These are phyloP conservation scores for Brachypalpus laphriformis DNA, from an alignment of 2,888 invertebrate species.

Conservation along the genomic window DNA sequence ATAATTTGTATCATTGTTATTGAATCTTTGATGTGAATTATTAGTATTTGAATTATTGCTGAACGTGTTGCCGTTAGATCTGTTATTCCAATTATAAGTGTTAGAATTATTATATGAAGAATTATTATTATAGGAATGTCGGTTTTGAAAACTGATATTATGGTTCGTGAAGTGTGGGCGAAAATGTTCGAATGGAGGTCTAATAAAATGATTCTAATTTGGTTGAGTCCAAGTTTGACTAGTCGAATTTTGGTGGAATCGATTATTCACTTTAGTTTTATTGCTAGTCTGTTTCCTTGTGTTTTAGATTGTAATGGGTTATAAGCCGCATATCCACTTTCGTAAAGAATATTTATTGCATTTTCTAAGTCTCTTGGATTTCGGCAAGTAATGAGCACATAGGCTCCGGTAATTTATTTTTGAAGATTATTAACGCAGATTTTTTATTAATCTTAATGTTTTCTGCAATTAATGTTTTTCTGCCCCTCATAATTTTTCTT, in stretches of 20 bases:
- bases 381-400: not conserved
- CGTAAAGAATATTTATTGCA: not conserved
- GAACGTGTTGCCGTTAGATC: no score
- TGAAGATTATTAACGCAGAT: constrained; percentile 8
- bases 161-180: not conserved
- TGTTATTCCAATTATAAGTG: not conserved
- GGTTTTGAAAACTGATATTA: not conserved
- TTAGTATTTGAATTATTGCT: no score
- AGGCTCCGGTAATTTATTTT: not conserved
- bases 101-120: not conserved
- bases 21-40: no score
- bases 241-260: no score
- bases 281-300: no score
- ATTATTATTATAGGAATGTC: not conserved
- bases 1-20: no score
- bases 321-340: no score
- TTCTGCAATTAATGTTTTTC: not conserved
- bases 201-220: no score
- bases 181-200: no score
- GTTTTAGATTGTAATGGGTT: no score
- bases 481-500: not conserved
- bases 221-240: no score
- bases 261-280: no score
- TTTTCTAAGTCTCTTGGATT: not conserved
- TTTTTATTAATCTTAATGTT: not conserved